Percentiles rank a stretch among this genome's conserved stretches.
These are phyloP conservation scores for Nebria ingens DNA, from an alignment of 1,140 invertebrate species.

Conservation along the genomic window DNA sequence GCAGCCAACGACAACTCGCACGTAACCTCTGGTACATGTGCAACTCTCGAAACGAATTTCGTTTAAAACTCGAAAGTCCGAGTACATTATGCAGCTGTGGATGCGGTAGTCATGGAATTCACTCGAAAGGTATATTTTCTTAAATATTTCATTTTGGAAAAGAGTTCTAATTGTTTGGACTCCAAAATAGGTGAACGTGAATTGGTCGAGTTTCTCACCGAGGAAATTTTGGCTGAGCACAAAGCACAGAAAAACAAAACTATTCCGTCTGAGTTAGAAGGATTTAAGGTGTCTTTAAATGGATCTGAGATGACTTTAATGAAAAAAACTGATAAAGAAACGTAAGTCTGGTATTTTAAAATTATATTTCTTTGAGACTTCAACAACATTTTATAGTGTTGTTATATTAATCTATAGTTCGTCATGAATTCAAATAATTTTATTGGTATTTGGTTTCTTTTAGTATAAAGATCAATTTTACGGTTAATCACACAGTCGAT, in stretches of 20 bases:
- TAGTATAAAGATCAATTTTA: constrained; percentile 68
- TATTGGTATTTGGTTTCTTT: constrained; percentile 20
- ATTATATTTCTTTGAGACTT: constrained; percentile 5
- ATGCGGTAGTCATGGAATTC: constrained; percentile 43
- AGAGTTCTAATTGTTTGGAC: constrained; percentile 14
- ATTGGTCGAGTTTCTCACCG: constrained; percentile 72
- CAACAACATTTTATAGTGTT: neutral
- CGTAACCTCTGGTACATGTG: constrained; percentile 60
- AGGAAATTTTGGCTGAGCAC: constrained; percentile 80
- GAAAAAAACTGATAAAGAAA: constrained; percentile 63
- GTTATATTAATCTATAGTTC: too few species aligned
- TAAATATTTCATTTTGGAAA: constrained; percentile 16
- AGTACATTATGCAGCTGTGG: constrained; percentile 48
- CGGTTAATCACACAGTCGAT: constrained; percentile 86
- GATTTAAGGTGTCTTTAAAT: constrained; percentile 62
- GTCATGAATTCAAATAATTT: neutral
- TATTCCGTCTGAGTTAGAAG: constrained; percentile 64
- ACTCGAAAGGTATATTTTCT: constrained; percentile 55
- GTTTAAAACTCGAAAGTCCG: constrained; percentile 30
- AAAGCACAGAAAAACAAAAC: constrained; percentile 66
- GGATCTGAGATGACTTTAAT: constrained; percentile 68
- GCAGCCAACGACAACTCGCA: constrained; percentile 46
- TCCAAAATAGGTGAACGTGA: constrained; percentile 64
- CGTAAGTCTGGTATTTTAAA: constrained; percentile 39
- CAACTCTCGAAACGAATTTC: constrained; percentile 30